Evolutionary conservation across 2,113 vertebrate genomes (phyloP).

Genomic region (Tachycineta bicolor): DNA sequence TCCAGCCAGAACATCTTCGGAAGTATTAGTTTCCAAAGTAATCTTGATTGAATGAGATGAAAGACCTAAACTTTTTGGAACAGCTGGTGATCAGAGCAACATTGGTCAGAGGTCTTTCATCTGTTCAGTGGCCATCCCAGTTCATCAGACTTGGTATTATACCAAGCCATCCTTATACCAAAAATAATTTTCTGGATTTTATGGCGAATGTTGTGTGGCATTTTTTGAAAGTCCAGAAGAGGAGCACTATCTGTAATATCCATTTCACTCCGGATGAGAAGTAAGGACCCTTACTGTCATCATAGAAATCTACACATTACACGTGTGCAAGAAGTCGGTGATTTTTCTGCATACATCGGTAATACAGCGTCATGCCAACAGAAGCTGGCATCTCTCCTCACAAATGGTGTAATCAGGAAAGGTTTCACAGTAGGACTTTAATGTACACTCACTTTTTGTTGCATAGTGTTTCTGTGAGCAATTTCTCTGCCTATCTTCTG

Average conservation of each 20-base stretch:
- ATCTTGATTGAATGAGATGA: not conserved
- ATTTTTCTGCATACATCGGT: not conserved
- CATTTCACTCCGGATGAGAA: not conserved
- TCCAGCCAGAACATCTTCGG: no score
- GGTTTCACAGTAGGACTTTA: not conserved
- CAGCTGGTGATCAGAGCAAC: not conserved
- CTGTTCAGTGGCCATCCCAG: not conserved
- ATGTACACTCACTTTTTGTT: not conserved
- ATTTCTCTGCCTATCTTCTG: not conserved
- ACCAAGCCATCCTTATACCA: not conserved
- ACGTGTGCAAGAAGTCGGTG: rapidly evolving
- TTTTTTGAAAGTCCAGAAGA: not conserved
- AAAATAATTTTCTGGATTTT: not conserved
- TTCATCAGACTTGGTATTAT: not conserved
- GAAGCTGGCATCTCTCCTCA: not conserved
- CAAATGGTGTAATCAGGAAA: not conserved
- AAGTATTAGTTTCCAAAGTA: not conserved
- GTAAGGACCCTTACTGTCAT: not conserved
- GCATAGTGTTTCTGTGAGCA: not conserved
- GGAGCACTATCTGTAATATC: not conserved
- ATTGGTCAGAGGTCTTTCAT: not conserved
- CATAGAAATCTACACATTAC: not conserved
- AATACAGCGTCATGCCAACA: not conserved
- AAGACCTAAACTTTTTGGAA: not conserved
- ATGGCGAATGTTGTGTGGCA: not conserved